Base-by-base conservation (phyloP, 2,888 invertebrate species). In the Chalcis sispes region DNA sequence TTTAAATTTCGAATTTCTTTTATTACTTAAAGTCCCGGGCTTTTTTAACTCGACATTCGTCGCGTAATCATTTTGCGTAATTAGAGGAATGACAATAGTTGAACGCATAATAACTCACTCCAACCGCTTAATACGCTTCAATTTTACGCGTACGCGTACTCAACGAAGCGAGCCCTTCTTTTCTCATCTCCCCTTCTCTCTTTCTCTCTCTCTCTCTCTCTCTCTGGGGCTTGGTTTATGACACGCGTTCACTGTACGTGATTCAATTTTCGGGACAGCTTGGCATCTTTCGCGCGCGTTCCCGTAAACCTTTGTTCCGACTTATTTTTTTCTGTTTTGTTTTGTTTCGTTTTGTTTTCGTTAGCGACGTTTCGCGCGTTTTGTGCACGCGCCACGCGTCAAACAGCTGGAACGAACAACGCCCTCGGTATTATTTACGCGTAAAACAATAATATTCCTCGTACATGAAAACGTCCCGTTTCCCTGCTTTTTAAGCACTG, bases 91-190 rank as follows among this genome's bases (percentile, higher is more conserved):
- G 75, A 74, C 80, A 81, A n/a, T n/a, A n/a, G 72, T 75, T 80
- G 80, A 71, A 80, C 78, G 79, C 78, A 80, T 80, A 82, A 82
- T 81, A 79, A 83, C 78, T 81, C 78, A 81, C 59, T 66, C n/a
- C n/a, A n/a, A n/a, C n/a, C 66, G 76, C 73, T 78, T 74, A 13
- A 64, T 40, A 29, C 48, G 42, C 2, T 40, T 15, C 58, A 20
- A 56, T 56, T 2, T n/a, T 20, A 15, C 32, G 10, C 20, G 27
- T 25, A n/a, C 56, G 42, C 32, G 5, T 8, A 23, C n/a, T 10
- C 32, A 10, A 4, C 15, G 42, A 2, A 42, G 4, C 42, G 15
- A n/a, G n/a, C n/a, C n/a, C n/a, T n/a, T n/a, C n/a, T n/a, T n/a
- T n/a, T n/a, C n/a, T n/a, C n/a, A n/a, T n/a, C n/a, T n/a, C n/a